Base-by-base conservation (phyloP, 1,140 invertebrate species). In the Ceratoteleas bidentatus region DNA sequence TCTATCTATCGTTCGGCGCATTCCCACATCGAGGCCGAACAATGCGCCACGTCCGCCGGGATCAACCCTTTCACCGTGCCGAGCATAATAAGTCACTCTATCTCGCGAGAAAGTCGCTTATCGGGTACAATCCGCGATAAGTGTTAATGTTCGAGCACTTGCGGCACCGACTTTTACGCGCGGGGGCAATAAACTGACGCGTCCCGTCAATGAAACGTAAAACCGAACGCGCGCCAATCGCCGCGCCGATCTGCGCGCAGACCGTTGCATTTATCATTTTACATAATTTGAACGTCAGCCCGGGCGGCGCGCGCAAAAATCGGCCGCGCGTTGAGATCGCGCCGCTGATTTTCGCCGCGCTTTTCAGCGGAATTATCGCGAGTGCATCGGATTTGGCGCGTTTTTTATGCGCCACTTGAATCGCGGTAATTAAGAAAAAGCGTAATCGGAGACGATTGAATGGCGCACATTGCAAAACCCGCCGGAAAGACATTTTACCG, bases 71-170 rank as follows among this genome's bases (percentile, higher is more conserved):
- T n/a, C n/a, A n/a, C n/a, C n/a, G n/a, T n/a, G n/a, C n/a, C n/a
- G n/a, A n/a, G n/a, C n/a, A n/a, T n/a, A n/a, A n/a, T n/a, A n/a
- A n/a, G n/a, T n/a, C n/a, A n/a, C n/a, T n/a, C n/a, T n/a, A n/a
- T n/a, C n/a, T n/a, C n/a, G n/a, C n/a, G n/a, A n/a, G n/a, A n/a
- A n/a, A n/a, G n/a, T n/a, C n/a, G n/a, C n/a, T n/a, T n/a, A n/a
- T n/a, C n/a, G n/a, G n/a, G n/a, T n/a, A n/a, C n/a, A n/a, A n/a
- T n/a, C n/a, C n/a, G n/a, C n/a, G n/a, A n/a, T n/a, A n/a, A n/a
- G 66, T 70, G 65, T 70, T 78, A 78, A 70, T 56, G 75, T 70
- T 69, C 33, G 61, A 77, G 74, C 65, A 77, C 50, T 70, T 69
- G 24, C 57, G 64, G 65, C 64, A 56, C 33, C 14, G 52, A 69